Base-by-base conservation (phyloP, 2,888 invertebrate species). In the Hedychridium roseum region DNA sequence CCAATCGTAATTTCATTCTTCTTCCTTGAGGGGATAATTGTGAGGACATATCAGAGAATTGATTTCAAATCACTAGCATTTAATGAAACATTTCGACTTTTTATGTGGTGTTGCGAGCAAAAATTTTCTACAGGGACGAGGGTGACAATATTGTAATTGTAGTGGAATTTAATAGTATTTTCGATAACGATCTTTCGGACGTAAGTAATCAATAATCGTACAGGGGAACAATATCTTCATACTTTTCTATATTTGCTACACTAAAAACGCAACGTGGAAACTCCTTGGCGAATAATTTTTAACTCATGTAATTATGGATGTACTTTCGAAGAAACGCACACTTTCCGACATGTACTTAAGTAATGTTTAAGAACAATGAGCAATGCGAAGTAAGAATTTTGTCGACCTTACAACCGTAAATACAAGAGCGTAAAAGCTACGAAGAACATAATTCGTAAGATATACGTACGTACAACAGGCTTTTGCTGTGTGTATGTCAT, bases 321-420 rank as follows among this genome's bases (percentile, higher is more conserved):
- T 32, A 43, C 47, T 44, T 27, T 12, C 34, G 57, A 34, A 16
- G 7, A 23, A 17, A 49, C 6, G 18, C 34, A 20, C 37, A 48
- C 36, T 39, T 44, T 31, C 14, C 42, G 27, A 32, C 36, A 48
- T 47, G 55, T 60, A 60, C 58, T 62, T 58, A 53, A 50, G n/a
- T 46, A 48, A 31, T 37, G 37, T 43, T 51, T 45, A 38, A 46
- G 9, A 44, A 50, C 39, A 45, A 42, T 38, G 43, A 46, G 11
- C 20, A 16, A 34, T 20, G 26, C 28, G 34, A 37, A 31, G 35
- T 42, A 39, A 39, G 17, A 47, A 35, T 17, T 11, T 50, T 57
- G 50, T 27, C 6, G 26, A 9, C 35, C 21, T 62, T 60, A 64
- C 55, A 21, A 32, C 62, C 55, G 50, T 43, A 38, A 50, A 41